Evolutionary conservation across 2,113 vertebrate genomes (phyloP).

Genomic region (Macaca mulatta): DNA sequence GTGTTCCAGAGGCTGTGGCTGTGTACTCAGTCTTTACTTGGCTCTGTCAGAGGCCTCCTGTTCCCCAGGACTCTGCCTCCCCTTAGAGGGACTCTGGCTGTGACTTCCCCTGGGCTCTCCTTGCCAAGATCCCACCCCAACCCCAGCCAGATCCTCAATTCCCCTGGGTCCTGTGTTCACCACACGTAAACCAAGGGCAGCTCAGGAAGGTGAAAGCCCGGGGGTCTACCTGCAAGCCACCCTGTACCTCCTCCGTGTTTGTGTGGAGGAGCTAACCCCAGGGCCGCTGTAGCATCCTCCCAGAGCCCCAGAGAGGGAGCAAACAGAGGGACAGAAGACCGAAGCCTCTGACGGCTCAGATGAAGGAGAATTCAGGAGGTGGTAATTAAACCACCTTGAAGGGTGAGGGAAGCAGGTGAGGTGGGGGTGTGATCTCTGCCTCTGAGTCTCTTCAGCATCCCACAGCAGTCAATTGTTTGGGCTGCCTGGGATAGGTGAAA

Average conservation of each 20-base stretch:
- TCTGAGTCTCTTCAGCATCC: neutral
- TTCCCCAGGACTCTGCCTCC: neutral
- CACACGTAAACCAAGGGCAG: neutral
- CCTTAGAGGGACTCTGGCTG: neutral
- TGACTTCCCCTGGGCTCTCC: neutral
- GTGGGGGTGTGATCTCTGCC: too few relatives aligned
- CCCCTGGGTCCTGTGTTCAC: neutral
- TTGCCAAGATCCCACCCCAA: neutral
- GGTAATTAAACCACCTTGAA: neutral
- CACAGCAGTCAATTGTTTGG: neutral
- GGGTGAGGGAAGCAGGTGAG: too few relatives aligned
- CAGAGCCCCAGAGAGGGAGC: neutral
- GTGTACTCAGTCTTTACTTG: neutral
- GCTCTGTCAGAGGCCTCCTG: neutral
- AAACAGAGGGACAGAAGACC: accelerated
- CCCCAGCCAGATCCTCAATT: neutral
- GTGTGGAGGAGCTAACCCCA: neutral
- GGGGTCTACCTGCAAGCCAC: neutral
- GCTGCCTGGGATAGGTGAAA: neutral
- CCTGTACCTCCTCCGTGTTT: too few relatives aligned
- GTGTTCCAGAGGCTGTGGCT: neutral
- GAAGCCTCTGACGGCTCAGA: neutral
- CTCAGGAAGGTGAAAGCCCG: neutral
- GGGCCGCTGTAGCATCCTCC: neutral
- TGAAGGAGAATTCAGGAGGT: neutral